Base-by-base conservation (phyloP, 2,797 vertebrate genomes). In the Limosa lapponica region DNA sequence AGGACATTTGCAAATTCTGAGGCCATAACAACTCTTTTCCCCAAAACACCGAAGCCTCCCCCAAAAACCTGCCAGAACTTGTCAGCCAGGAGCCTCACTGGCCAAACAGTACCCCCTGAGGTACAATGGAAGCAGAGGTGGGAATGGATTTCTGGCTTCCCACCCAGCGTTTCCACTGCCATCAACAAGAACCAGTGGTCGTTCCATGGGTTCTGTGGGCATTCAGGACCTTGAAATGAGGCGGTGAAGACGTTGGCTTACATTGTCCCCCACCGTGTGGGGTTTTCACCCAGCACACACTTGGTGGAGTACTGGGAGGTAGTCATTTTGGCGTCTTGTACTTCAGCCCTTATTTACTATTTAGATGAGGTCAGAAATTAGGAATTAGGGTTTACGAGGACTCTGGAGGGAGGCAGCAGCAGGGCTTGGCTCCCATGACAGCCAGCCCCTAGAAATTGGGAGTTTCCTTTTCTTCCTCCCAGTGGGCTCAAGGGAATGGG, bases 261-360 rank as follows among this genome's bases (percentile, higher is more conserved):
- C 8, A 27, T 3, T 37, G 24, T 48, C 10, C 28, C 11, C 13
- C n/a, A 74, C 46, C 0, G 0, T 5, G n/a, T 18, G n/a, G 46
- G 69, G 3, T 32, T 30, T 36, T 34, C 16, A 86, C 41, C 62
- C 75, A 62, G 46, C 34, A 81, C 30, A 18, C 0, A 0, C 48
- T 22, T n/a, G 24, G 7, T n/a, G 30, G 20, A 82, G 24, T 18
- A n/a, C 15, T 1, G 6, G 70, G 20, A 89, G 59, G 22, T 6
- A 48, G 48, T 4, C 27, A 9, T 18, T 80, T 27, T 79, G 59
- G 16, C 5, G 3, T 36, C 44, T 64, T 71, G 16, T 17, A 49
- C 16, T 89, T 57, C 34, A 46, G 48, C 15, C 10, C 10, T 59
- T 54, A 61, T 28, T 83, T n/a, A 84, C 30, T 52, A 52, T 52